A percentile compares a stretch with the other conserved stretches of the same genome.
These are phyloP conservation scores for Microcebus tavaratra DNA, from an alignment of 2,113 vertebrate genomes.

Conservation along the genomic window DNA sequence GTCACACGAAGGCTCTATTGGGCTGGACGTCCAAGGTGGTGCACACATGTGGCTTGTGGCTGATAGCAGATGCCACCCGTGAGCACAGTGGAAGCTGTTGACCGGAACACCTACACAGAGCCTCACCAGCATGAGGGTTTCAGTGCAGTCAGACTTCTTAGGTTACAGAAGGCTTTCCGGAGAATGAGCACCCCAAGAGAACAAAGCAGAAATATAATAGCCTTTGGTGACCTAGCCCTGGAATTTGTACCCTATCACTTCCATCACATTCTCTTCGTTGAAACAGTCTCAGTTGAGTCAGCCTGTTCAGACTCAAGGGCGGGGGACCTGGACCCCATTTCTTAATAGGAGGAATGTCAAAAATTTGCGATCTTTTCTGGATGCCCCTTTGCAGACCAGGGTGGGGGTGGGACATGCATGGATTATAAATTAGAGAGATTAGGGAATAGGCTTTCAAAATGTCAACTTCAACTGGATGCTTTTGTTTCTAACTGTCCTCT, in stretches of 20 bases:
- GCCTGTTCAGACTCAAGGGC: not conserved
- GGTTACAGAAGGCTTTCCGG: not conserved
- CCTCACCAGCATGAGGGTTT: not conserved
- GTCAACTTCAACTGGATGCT: not conserved
- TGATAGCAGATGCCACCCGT: not conserved
- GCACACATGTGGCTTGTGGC: accelerated
- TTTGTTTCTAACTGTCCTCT: not conserved
- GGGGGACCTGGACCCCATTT: not conserved
- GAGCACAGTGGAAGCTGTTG: not conserved
- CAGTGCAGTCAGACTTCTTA: not conserved
- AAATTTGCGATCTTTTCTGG: not conserved
- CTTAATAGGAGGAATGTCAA: not conserved
- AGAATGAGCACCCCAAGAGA: not conserved
- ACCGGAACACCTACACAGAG: not conserved
- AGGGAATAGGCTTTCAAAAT: not conserved
- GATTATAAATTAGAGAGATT: not conserved
- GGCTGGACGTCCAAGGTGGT: not conserved
- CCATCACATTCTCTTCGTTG: not conserved
- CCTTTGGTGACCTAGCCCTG: not conserved
- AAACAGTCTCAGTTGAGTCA: not conserved
- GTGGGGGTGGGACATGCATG: too few species aligned
- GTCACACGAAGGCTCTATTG: not conserved
- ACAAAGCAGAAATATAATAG: not conserved
- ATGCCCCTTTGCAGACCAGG: not conserved
- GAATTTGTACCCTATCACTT: not conserved